Base-by-base conservation (phyloP, 1,140 invertebrate species). In the Sycophaga agraensis region DNA sequence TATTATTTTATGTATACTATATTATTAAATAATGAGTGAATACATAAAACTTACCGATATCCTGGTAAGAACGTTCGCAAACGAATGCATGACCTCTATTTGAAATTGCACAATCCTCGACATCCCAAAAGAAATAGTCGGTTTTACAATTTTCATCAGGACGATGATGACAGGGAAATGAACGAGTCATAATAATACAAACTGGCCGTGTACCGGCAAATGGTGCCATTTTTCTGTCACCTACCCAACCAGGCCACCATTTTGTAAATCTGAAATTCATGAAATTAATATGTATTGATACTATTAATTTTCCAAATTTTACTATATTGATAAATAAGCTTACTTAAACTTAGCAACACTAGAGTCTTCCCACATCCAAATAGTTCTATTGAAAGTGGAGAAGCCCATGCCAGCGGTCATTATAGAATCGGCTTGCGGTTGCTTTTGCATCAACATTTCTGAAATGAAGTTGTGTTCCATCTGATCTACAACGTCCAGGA, bases 391-490 rank as follows among this genome's bases (percentile, higher is more conserved):
- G 57, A 82, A 61, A 1, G 79, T 73, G 4, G 73, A 77, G 16
- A 84, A 78, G 17, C 83, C 83, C 31, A 85, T 70, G 19, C 84
- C 84, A 14, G 82, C 80, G 22, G 84, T 86, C 74, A 85, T 81
- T 9, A 85, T 70, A 9, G 77, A 78, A 2, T 67, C 68, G n/a
- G 79, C 71, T 46, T 79, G 65, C n/a, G 82, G 76, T 42, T 82
- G 64, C 16, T 48, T 67, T 24, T 76, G 75, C 14, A 76, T 54
- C 56, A 87, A 64, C 74, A 84, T 77, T 63, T 85, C 84, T 14
- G 85, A 87, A 8, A 88, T 46, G 60, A 86, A 86, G 69, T 87
- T 80, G 68, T 84, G 87, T 73, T 88, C 86, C n/a, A 70, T 70
- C 71, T 85, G 77, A 12, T 75, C 82, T 8, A 75, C 71, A 39